Conservation (phyloP, 2,888 invertebrate species). For the Pandemis cinnamomeana region DNA sequence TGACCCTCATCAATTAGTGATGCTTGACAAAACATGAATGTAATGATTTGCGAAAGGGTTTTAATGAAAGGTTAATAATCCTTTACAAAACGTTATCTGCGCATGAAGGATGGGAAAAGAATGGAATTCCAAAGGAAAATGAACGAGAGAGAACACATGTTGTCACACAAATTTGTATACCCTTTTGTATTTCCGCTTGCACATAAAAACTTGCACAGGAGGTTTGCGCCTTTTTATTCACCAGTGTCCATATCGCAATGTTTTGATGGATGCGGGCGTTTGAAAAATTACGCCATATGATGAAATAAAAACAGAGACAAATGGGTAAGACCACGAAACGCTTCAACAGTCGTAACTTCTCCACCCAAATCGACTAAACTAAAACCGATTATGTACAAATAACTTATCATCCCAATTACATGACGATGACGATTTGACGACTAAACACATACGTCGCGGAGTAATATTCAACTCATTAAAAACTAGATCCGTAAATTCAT, state of each 20-base stretch:
- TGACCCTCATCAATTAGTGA: slow-evolving; percentile 56
- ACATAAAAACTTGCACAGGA: slow-evolving; percentile 3
- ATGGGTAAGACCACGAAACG: no score
- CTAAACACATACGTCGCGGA: no score
- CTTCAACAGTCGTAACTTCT: no score
- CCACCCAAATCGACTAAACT: no score
- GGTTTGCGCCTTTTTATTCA: slow-evolving; percentile 12
- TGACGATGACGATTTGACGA: no score
- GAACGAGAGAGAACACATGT: slow-evolving; percentile 18
- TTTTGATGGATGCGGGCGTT: slow-evolving; percentile 46
- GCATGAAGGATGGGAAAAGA: slow-evolving; percentile 13
- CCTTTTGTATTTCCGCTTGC: slow-evolving; percentile 21
- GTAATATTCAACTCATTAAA: no score
- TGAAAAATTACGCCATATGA: slow-evolving; percentile 53
- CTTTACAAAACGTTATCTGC: slow-evolving; percentile 17
- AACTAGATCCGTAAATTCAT: no score
- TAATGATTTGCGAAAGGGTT: slow-evolving; percentile 46
- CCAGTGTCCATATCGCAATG: slow-evolving; percentile 34
- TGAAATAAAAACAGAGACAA: neutral
- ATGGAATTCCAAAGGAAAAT: slow-evolving; percentile 8
- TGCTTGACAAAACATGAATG: slow-evolving; percentile 48
- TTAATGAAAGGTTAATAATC: slow-evolving; percentile 30
- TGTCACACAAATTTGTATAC: slow-evolving; percentile 9
- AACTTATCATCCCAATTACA: no score
- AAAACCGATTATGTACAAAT: no score